Evolutionary conservation across 2,888 invertebrate genomes (phyloP), one percentile per base, ranked within the genome.

Genomic region (Synanthedon vespiformis): DNA sequence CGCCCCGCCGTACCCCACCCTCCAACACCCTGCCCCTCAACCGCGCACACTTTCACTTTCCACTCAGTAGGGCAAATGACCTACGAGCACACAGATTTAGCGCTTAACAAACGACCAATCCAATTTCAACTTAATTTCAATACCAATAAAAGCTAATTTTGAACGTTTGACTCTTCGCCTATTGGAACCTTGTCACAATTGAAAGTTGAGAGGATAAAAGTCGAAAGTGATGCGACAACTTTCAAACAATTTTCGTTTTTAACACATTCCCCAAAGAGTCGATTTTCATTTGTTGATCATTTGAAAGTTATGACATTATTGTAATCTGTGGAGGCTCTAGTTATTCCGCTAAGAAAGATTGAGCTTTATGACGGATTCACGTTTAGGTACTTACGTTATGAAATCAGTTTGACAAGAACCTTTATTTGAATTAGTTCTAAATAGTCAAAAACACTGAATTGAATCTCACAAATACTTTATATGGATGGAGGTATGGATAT

Each of bases 21-120:
- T 61, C 14, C 48, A 14, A 50, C 12, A 27, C 10, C 50, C 12
- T 18, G 18, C 63, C 62, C 59, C 62, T 57, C 65, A 61, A 63
- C 66, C 63, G 64, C 64, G 65, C 73, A 68, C 72, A 86, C 86
- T 86, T 86, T 86, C 86, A 86, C 86, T 86, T 85, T 86, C 82
- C 77, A 77, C 80, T 82, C 57, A 59, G 77, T 86, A 83, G 86
- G 86, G 77, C 86, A 86, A 70, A 62, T 64, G 50, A 53, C 53
- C 68, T 56, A 67, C 59, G 68, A 3, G 55, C 58, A 74, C 70
- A 76, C 52, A 52, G 67, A 64, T 56, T 61, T 58, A 58, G 40
- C 44, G 40, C 5, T 8, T 22, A 48, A 6, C 6, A 4, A 2
- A 14, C 0, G 2, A 4, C 0, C 54, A 58, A 48, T 2, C 48